These are phyloP conservation scores for Cydia pomonella DNA, from an alignment of 1,140 invertebrate species.

Conservation along the genomic window DNA sequence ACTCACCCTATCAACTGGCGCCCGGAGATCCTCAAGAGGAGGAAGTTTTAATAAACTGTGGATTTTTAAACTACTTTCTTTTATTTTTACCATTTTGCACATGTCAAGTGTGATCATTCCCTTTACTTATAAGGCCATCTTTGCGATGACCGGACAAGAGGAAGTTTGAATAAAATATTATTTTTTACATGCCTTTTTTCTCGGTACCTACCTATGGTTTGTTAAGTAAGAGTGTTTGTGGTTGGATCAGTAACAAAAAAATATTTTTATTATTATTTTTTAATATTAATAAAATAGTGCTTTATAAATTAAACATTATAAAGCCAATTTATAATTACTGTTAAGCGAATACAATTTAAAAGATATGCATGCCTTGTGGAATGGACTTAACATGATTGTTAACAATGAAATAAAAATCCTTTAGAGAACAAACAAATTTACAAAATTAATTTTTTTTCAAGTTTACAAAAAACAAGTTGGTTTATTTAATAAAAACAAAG, in stretches of 20 bases:
- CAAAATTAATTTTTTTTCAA: neutral
- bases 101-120: too few species aligned
- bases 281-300: slow-evolving; percentile 2
- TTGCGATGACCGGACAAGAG: too few species aligned
- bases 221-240: too few species aligned
- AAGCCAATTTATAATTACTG: neutral
- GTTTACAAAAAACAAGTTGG: too few species aligned
- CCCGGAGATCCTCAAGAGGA: slow-evolving; percentile 95
- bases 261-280: slow-evolving; percentile 2
- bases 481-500: too few species aligned
- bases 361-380: neutral
- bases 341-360: neutral
- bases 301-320: slow-evolving; percentile 26
- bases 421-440: neutral
- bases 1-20: slow-evolving; percentile 98
- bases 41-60: slow-evolving; percentile 83
- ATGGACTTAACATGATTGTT: slow-evolving; percentile 9
- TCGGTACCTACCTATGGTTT: too few species aligned
- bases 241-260: too few species aligned
- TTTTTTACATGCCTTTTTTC: too few species aligned
- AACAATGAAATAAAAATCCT: neutral
- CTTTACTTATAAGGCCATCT: too few species aligned
- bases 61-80: neutral
- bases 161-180: too few species aligned
- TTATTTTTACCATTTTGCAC: neutral